These are phyloP conservation scores for Acanthurus leucopareius DNA, from an alignment of 2,797 vertebrate genomes.

Conservation along the genomic window DNA sequence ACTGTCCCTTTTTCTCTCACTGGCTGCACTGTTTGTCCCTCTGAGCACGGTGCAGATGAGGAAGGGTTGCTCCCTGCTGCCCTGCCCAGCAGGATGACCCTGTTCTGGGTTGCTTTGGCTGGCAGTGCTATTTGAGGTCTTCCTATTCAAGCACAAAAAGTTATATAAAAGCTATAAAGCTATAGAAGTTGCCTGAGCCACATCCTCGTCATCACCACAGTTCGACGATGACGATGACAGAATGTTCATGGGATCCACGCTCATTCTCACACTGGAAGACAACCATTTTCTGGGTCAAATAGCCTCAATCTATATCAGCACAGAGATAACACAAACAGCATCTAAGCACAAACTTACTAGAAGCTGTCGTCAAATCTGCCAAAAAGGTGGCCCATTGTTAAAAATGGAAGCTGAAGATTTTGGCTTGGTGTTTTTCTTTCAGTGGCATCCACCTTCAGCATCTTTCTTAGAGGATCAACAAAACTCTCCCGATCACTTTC, in stretches of 20 bases:
- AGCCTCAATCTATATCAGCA: not conserved
- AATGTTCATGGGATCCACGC: not conserved
- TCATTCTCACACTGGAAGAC: slow-evolving; percentile 1
- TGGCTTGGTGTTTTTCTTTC: slow-evolving; percentile 12
- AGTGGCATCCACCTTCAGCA: not conserved
- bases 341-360: not conserved
- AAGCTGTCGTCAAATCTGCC: not conserved
- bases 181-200: not conserved
- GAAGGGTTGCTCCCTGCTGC: no score
- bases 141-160: not conserved
- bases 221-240: no score
- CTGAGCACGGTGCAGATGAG: not conserved
- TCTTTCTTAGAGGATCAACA: not conserved
- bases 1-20: not conserved
- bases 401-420: slow-evolving; percentile 16
- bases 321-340: not conserved
- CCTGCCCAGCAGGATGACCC: not conserved
- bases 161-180: no score
- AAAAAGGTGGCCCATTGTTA: slow-evolving; percentile 5
- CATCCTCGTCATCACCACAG: not conserved
- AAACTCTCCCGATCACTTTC: not conserved
- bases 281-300: not conserved
- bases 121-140: not conserved
- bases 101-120: not conserved
- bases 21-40: not conserved